Conservation (phyloP, 2,113 vertebrate species). For the Bos indicus region DNA sequence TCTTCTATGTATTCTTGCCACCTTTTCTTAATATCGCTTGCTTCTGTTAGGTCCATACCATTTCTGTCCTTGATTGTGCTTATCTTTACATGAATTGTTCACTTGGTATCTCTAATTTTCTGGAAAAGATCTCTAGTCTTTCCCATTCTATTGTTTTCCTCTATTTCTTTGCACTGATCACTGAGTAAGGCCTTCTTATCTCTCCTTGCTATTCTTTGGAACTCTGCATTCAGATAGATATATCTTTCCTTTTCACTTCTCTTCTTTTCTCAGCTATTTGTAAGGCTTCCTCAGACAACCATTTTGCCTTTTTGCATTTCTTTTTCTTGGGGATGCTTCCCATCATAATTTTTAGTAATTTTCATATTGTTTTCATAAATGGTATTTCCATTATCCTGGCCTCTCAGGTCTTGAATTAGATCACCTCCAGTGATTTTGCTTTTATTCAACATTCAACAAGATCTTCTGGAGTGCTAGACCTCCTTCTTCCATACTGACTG, state of each 20-base stretch:
- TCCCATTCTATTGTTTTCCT: background rate
- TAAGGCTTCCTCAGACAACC: background rate
- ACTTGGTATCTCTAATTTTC: background rate
- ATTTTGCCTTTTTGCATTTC: background rate
- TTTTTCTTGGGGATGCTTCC: background rate
- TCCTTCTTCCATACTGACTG: background rate
- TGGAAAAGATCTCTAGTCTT: background rate
- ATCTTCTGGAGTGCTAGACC: background rate
- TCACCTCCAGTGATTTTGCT: background rate
- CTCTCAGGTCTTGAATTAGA: background rate
- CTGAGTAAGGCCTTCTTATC: background rate
- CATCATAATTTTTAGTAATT: background rate
- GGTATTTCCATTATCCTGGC: background rate
- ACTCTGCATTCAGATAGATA: background rate
- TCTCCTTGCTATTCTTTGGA: background rate
- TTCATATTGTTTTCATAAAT: background rate
- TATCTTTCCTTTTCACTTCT: background rate
- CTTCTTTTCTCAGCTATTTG: background rate
- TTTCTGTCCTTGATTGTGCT: background rate
- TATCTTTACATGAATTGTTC: background rate
- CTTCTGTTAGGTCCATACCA: background rate
- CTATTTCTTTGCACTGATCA: background rate
- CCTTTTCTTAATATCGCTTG: background rate
- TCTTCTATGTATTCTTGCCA: background rate
- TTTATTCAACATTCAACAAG: background rate